phyloP scores from a whole-genome alignment of 1,140 invertebrate species.

The Eciton burchellii region DNA sequence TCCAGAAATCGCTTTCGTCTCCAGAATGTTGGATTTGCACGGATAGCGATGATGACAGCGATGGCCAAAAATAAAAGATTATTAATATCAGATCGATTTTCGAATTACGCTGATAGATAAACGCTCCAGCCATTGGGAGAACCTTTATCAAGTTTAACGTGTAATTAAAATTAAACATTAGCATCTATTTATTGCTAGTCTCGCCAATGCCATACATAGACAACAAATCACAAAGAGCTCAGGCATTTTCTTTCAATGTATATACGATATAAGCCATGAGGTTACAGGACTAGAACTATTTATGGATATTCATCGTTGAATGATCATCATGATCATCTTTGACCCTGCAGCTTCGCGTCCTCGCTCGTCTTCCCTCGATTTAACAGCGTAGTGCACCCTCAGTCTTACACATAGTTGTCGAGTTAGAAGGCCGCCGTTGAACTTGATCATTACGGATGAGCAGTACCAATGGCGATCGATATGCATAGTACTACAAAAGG shows the following conservation, averaged over 20 bases:
- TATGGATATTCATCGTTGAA: conserved; percentile 59
- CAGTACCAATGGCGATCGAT: conserved; percentile 63
- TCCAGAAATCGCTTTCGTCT: not conserved
- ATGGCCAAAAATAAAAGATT: conserved; percentile 2
- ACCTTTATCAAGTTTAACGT: not conserved
- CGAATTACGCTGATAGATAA: not conserved
- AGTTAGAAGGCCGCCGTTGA: conserved; percentile 65
- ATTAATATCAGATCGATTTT: not conserved
- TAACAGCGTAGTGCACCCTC: conserved; percentile 23
- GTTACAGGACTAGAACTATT: conserved; percentile 56
- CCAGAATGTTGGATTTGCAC: conserved; percentile 12
- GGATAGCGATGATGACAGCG: not conserved
- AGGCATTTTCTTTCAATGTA: conserved; percentile 46
- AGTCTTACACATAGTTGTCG: conserved; percentile 29
- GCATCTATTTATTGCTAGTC: not conserved
- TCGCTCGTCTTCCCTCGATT: conserved; percentile 33
- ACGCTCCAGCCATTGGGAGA: not conserved
- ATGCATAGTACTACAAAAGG: conserved; percentile 60
- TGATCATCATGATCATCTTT: conserved; percentile 65
- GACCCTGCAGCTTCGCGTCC: conserved; percentile 39
- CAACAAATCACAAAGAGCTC: conserved; percentile 45
- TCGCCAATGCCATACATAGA: not conserved
- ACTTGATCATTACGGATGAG: conserved; percentile 70
- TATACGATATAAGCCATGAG: conserved; percentile 8
- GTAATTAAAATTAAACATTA: not conserved